Conservation (phyloP, 2,888 invertebrate species). For the Stenodema calcarata region DNA sequence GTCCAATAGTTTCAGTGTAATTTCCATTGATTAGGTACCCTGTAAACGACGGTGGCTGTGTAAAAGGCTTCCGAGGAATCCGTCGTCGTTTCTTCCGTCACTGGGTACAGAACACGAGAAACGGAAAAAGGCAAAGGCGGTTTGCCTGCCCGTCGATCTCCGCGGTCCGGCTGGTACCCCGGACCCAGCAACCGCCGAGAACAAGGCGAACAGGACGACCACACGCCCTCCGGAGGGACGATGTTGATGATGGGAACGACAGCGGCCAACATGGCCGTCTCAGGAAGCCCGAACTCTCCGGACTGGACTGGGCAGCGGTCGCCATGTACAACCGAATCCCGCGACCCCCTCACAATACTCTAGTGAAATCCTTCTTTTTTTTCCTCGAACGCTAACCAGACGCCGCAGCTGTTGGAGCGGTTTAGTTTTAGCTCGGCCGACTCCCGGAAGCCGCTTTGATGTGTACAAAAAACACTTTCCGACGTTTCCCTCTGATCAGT, state of each 20-base stretch:
- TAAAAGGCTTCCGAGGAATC: background rate
- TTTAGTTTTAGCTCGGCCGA: conserved; percentile 4
- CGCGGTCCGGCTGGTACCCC: background rate
- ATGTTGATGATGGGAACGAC: conserved; percentile 22
- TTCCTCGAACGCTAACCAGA: conserved; percentile 10
- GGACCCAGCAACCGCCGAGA: background rate
- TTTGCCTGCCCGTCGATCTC: background rate
- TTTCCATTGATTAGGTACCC: background rate
- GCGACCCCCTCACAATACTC: background rate
- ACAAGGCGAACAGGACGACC: background rate
- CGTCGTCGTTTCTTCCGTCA: background rate
- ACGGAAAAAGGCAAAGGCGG: background rate
- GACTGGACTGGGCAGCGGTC: background rate
- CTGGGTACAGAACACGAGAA: background rate
- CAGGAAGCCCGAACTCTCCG: background rate
- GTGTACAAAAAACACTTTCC: background rate
- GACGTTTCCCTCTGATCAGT: background rate
- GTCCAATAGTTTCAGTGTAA: too few relatives aligned
- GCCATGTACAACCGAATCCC: background rate
- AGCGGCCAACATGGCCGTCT: background rate
- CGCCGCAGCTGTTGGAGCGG: background rate
- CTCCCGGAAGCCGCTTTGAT: background rate
- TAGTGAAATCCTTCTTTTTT: background rate
- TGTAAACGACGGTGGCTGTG: conserved; percentile 21
- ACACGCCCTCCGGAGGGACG: conserved; percentile 5